Percentiles rank a stretch among this genome's conserved stretches.
phyloP scores from a whole-genome alignment of 2,888 invertebrate species.

The Thymelicus acteon region DNA sequence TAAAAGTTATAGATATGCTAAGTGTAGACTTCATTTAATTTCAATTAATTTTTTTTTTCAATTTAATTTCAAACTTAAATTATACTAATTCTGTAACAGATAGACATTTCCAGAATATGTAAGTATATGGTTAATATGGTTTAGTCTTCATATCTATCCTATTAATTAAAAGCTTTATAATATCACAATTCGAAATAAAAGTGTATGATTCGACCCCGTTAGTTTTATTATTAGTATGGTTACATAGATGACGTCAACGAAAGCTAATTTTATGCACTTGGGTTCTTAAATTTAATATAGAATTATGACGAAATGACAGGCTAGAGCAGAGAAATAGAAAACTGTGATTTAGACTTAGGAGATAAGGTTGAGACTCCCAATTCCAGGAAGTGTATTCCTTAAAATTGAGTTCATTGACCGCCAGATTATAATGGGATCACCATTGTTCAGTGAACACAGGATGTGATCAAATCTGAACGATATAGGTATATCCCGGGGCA shows the following conservation, averaged over 20 bases:
- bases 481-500: not conserved
- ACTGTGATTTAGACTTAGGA: not conserved
- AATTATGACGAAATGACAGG: conserved; percentile 1
- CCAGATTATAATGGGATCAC: not conserved
- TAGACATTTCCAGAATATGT: too few species aligned
- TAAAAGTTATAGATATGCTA: too few species aligned
- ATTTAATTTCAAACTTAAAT: too few species aligned
- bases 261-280: conserved; percentile 9
- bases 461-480: conserved; percentile 1
- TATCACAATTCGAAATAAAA: too few species aligned
- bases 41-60: too few species aligned
- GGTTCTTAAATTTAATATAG: conserved; percentile 12
- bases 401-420: conserved; percentile 1
- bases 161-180: too few species aligned
- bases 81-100: too few species aligned
- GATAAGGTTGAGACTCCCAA: conserved; percentile 4
- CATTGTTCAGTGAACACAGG: conserved; percentile 2
- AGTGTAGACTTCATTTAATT: too few species aligned
- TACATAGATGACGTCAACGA: conserved; percentile 4
- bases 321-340: not conserved
- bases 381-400: not conserved
- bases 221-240: not conserved
- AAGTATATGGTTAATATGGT: too few species aligned
- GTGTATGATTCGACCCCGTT: not conserved
- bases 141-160: too few species aligned